phyloP scores from a whole-genome alignment of 2,888 invertebrate species.

The Perdita meconis region DNA sequence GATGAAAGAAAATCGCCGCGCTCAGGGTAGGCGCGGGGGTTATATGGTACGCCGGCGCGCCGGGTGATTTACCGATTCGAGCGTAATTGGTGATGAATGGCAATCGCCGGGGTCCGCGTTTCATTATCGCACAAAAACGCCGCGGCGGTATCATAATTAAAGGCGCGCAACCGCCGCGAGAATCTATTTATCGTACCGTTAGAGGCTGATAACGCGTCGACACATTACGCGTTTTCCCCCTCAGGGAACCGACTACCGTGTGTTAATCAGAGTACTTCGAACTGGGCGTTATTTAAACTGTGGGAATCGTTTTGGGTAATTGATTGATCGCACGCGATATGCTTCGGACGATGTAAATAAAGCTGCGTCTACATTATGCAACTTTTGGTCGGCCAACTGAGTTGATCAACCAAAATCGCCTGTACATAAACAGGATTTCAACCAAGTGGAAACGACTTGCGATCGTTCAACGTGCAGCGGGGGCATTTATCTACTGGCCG shows the following conservation, averaged over 20 bases:
- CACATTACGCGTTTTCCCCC: conserved; percentile 29
- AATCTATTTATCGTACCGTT: conserved; percentile 63
- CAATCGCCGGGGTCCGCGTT: conserved; percentile 34
- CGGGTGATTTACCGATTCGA: conserved; percentile 67
- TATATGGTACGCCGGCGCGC: neutral
- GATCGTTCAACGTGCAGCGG: too few relatives aligned
- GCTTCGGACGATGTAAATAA: too few relatives aligned
- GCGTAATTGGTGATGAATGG: conserved; percentile 66
- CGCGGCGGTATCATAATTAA: conserved; percentile 53
- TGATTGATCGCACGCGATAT: too few relatives aligned
- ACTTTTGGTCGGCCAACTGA: too few relatives aligned
- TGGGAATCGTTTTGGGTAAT: neutral
- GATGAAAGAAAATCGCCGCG: conserved; percentile 47
- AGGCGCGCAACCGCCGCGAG: conserved; percentile 41
- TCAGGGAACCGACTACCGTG: neutral
- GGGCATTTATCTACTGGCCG: too few relatives aligned
- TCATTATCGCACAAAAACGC: conserved; percentile 57
- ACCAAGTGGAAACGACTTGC: too few relatives aligned
- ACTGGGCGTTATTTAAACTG: neutral
- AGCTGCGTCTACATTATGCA: too few relatives aligned
- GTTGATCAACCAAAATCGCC: too few relatives aligned
- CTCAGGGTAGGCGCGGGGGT: conserved; percentile 20
- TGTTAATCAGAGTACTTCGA: conserved; percentile 45
- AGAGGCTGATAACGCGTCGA: conserved; percentile 49
- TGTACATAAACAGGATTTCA: too few relatives aligned